phyloP scores from a whole-genome alignment of 2,113 vertebrate species.

The Oreotrochilus melanogaster region DNA sequence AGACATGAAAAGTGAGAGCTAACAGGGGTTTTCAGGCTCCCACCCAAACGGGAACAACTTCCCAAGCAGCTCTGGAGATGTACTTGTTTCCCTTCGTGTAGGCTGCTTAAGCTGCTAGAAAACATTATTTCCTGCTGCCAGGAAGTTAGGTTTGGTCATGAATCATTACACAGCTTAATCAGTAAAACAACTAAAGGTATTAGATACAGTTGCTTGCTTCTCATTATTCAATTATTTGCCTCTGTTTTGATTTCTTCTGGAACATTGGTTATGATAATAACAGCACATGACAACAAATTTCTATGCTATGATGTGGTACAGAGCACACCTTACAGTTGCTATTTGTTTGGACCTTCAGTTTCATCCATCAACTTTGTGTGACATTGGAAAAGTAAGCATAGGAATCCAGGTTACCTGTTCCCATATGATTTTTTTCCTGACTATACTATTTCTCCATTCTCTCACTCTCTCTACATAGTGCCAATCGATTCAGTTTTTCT shows the following conservation, averaged over 20 bases:
- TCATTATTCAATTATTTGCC: neutral
- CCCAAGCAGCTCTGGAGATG: neutral
- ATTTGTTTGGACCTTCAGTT: neutral
- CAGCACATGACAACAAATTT: neutral
- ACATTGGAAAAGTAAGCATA: neutral
- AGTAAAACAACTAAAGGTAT: conserved; percentile 7
- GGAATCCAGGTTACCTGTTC: neutral
- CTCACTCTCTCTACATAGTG: neutral
- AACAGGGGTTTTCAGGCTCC: conserved; percentile 13
- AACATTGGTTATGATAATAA: neutral
- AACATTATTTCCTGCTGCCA: neutral
- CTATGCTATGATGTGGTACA: neutral
- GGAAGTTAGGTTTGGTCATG: neutral
- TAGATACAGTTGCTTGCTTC: neutral
- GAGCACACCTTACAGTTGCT: neutral
- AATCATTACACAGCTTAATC: conserved; percentile 20
- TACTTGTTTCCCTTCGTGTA: neutral
- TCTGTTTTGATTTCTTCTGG: neutral
- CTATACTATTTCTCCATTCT: neutral
- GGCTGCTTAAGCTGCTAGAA: neutral
- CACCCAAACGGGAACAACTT: conserved; percentile 16
- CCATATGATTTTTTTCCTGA: neutral
- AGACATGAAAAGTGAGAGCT: conserved; percentile 5
- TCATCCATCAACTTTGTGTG: neutral
- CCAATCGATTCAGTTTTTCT: neutral